Evolutionary conservation across 1,140 invertebrate genomes (phyloP).

Genomic region (Heliconius nattereri): DNA sequence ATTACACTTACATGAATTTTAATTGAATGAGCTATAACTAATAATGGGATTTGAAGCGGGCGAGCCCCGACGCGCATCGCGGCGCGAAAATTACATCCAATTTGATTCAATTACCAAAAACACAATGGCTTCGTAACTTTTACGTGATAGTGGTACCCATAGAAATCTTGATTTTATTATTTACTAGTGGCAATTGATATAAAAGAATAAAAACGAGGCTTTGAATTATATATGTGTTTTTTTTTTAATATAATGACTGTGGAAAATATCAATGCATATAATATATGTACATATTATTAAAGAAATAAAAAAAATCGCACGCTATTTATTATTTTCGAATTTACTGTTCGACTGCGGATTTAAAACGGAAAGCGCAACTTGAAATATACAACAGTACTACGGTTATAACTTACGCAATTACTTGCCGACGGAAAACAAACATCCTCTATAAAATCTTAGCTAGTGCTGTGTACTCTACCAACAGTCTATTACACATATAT

Average conservation of each 20-base stretch:
- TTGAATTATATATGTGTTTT: no score
- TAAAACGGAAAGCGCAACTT: conserved; percentile 6
- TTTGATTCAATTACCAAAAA: conserved; percentile 39
- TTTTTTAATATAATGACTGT: no score
- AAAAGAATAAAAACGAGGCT: background rate
- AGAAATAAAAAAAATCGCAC: background rate
- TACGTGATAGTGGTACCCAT: background rate
- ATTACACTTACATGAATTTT: conserved; percentile 39
- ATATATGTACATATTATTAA: background rate
- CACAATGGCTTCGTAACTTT: conserved; percentile 3
- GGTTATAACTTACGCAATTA: conserved; percentile 26
- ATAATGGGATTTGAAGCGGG: conserved; percentile 32
- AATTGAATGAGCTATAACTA: conserved; percentile 40
- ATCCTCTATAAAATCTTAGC: conserved; percentile 16
- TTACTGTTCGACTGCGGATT: background rate
- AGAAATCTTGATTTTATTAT: background rate
- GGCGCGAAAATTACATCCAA: conserved; percentile 38
- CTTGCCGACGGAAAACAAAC: conserved; percentile 31
- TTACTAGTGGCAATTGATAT: background rate
- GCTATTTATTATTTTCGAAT: background rate
- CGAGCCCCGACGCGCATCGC: conserved; percentile 31
- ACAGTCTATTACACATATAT: background rate
- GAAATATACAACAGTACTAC: conserved; percentile 8
- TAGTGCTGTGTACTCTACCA: background rate
- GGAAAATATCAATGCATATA: no score